Evolutionary conservation across 2,113 vertebrate genomes (phyloP), one percentile per base, ranked within the genome.

Genomic region (Phrynosoma platyrhinos): DNA sequence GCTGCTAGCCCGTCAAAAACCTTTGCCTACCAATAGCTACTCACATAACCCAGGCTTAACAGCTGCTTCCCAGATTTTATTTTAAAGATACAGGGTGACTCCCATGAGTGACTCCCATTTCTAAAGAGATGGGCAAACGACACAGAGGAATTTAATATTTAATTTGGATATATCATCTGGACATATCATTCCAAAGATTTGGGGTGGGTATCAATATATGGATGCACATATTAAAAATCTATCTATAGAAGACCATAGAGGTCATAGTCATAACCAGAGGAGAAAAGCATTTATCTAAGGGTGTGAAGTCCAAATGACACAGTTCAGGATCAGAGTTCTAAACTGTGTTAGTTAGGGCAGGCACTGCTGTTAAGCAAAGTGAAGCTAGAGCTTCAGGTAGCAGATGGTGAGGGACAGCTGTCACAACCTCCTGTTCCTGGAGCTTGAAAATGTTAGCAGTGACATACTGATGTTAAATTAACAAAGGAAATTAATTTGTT

Each of bases 141-240:
- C 87, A 78, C 77, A 72, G 30, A 68, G 81, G 42, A 69, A 83
- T 83, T 88, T 88, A 83, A 88, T 83, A 83, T 83, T 78, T 83
- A 83, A 88, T 77, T 83, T 83, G 21, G 32, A 77, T 69, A 77
- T 66, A 88, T 88, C 74, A 68, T 72, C n/a, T 83, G 58, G 58
- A 62, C 14, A 81, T 81, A 74, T 36, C 25, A 5, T 40, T 47
- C 25, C 86, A 87, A 87, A 81, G 78, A 32, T 27, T 42, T 81
- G 78, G 66, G 32, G n/a, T 80, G 66, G 68, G 66, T 72, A 87
- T 71, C 30, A 25, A 80, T 86, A 86, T 53, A 13, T 12, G 47
- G 40, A 80, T 58, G 85, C 14, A 74, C 82, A 62, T 82, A 66
- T 82, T 81, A 62, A 74, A 82, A 82, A 47, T 36, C 55, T 2